Evolutionary conservation across 2,113 vertebrate genomes (phyloP), one percentile per base, ranked within the genome.

Genomic region (Heterochromis multidens): DNA sequence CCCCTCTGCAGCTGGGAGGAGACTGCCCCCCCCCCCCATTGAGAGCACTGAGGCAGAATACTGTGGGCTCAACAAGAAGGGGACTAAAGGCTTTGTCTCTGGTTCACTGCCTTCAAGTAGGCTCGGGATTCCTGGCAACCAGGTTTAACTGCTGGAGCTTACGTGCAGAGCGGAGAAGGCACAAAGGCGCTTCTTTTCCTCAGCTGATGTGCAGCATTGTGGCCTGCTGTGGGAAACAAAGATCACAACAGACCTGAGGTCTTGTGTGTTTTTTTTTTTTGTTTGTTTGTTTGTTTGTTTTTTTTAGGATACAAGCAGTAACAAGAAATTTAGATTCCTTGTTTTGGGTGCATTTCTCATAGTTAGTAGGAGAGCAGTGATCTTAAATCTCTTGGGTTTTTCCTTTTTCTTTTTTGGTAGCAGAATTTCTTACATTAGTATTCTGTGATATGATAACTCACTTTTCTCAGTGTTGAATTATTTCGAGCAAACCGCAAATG

Each of bases 11-110:
- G 84, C 87, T 16, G 61, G 63, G 63, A 84, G 81, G 88, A 82
- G 87, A 52, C 43, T 67, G n/a, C n/a, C n/a, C 2, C 46, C 54
- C 59, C 62, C 80, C 59, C 59, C 74, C 52, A 62, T 86, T 88
- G 84, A 90, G 82, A 77, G 84, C 94, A 79, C 61, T 87, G 89
- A 93, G 86, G 93, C 92, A 92, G 86, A 94, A 94, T 86, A 79
- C 77, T 82, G 70, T 23, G 31, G 83, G 88, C 88, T 81, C 84
- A 91, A 79, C 91, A 83, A 91, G 87, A 91, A 52, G 77, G 90
- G 91, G 92, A 88, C 83, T 86, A 80, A 88, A 84, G 88, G 84
- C 92, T 94, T 96, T 95, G 95, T 96, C 93, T 93, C 49, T 49
- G 92, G 93, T 94, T 93, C 88, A 76, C 81, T 87, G 92, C 87